A percentile compares a stretch with the other conserved stretches of the same genome.
Evolutionary conservation across 23 tunicate species (phyloP).

Genomic region (Styela plicata): DNA sequence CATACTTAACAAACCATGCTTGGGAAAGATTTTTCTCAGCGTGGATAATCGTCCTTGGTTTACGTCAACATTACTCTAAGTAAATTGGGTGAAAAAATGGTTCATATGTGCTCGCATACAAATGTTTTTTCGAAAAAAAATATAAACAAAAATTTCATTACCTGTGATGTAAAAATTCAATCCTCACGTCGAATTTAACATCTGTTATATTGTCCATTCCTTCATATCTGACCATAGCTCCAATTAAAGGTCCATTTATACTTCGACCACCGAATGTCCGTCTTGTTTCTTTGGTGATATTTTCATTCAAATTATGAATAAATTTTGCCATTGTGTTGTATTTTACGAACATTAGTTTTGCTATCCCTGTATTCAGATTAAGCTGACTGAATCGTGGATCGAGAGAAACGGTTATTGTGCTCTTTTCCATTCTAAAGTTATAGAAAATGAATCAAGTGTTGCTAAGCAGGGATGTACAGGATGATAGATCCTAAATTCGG

Average conservation of each 20-base stretch:
- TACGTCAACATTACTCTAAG: too few relatives aligned
- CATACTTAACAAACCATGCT: too few relatives aligned
- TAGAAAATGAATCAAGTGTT: neutral
- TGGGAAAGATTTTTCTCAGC: too few relatives aligned
- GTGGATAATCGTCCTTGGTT: too few relatives aligned
- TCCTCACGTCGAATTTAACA: conserved; percentile 28
- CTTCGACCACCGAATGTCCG: conserved; percentile 50
- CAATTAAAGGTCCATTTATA: conserved; percentile 70
- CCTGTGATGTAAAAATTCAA: conserved; percentile 71
- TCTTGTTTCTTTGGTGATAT: conserved; percentile 20
- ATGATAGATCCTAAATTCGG: too few relatives aligned
- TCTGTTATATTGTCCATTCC: conserved; percentile 19
- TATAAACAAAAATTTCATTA: too few relatives aligned
- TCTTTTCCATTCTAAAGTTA: conserved; percentile 15
- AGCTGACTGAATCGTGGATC: neutral
- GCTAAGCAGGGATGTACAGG: too few relatives aligned
- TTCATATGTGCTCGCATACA: too few relatives aligned
- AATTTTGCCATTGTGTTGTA: conserved; percentile 36
- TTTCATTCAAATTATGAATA: conserved; percentile 28
- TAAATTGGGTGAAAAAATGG: too few relatives aligned
- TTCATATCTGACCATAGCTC: conserved; percentile 36
- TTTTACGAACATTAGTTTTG: conserved; percentile 47
- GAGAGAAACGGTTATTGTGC: conserved; percentile 6
- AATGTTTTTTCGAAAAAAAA: too few relatives aligned
- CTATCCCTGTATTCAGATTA: neutral